Conservation (phyloP, 2,113 vertebrate genomes). For the Corapipo altera region DNA sequence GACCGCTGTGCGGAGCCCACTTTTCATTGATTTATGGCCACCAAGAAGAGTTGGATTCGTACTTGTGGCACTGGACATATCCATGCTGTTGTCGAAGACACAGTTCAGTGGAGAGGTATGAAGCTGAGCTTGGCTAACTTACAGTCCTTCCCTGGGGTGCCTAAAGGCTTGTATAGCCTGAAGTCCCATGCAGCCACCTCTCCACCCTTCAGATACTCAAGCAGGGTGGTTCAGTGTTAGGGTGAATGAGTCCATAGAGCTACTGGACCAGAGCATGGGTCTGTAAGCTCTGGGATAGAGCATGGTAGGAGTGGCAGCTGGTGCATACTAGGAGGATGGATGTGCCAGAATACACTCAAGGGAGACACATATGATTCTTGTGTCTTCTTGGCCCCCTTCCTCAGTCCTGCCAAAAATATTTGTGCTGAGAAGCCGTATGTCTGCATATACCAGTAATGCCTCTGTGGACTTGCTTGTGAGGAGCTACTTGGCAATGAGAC, state of each 20-base stretch:
- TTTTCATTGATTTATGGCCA: not conserved
- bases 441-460: not conserved
- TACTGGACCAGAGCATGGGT: not conserved
- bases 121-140: not conserved
- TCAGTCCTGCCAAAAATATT: not conserved
- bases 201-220: not conserved
- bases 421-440: not conserved
- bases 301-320: not conserved
- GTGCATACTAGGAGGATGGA: rapidly evolving
- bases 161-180: not conserved
- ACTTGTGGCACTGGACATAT: not conserved
- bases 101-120: not conserved
- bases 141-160: not conserved
- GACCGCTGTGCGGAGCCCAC: rapidly evolving
- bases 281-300: not conserved
- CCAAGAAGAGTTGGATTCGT: not conserved
- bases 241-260: not conserved
- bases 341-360: not conserved
- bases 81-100: not conserved
- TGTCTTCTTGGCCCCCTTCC: not conserved
- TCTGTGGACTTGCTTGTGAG: not conserved
- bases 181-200: not conserved
- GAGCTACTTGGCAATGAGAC: not conserved
- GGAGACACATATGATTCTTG: rapidly evolving
- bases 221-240: not conserved